phyloP scores from a whole-genome alignment of 1,140 invertebrate species.

The Tribolium castaneum region DNA sequence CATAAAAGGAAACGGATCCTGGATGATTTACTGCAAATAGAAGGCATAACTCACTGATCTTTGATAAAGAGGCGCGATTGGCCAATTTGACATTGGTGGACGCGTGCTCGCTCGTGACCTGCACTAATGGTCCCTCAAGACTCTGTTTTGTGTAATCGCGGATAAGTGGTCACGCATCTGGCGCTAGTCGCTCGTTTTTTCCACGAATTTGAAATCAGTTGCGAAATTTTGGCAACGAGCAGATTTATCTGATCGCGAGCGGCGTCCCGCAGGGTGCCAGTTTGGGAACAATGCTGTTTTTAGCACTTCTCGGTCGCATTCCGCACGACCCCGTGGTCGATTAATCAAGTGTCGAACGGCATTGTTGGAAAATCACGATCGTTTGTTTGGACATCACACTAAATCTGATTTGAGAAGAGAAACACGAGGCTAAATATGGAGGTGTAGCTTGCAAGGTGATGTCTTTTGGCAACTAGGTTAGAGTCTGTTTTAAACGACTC shows the following conservation, averaged over 20 bases:
- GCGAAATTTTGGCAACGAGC: neutral
- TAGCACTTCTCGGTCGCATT: conserved; percentile 8
- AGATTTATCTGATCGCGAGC: neutral
- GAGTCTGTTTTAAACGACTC: conserved; percentile 1
- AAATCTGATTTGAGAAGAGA: neutral
- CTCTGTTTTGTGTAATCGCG: neutral
- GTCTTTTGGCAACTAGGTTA: conserved; percentile 18
- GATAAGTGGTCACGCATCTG: neutral
- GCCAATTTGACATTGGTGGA: conserved; percentile 11
- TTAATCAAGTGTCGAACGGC: conserved; percentile 10
- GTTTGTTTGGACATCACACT: neutral
- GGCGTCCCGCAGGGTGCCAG: neutral
- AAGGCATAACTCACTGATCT: neutral
- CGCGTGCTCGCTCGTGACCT: neutral
- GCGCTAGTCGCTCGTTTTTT: neutral
- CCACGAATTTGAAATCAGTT: neutral
- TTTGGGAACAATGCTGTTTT: neutral
- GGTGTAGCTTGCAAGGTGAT: neutral
- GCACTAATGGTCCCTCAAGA: neutral
- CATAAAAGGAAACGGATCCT: conserved; percentile 5
- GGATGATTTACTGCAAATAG: neutral
- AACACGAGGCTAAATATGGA: conserved; percentile 33
- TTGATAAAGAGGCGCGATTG: neutral
- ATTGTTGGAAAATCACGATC: conserved; percentile 4
- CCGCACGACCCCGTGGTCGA: neutral